phyloP scores from a whole-genome alignment of 2,888 invertebrate species.

The Amblyteles armatorius region DNA sequence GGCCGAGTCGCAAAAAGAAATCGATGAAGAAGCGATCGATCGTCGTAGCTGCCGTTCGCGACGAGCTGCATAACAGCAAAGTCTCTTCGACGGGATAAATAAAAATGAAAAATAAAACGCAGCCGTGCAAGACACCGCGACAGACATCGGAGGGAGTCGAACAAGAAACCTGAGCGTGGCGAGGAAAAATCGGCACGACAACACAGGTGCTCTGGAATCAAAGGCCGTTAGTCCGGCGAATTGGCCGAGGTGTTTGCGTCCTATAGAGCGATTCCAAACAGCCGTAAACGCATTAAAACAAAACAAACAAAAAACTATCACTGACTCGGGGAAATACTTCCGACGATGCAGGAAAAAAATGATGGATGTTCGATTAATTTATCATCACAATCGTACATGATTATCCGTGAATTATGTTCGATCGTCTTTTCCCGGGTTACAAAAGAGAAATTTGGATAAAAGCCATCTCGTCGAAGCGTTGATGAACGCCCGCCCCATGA shows the following conservation, averaged over 20 bases:
- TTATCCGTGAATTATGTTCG: background rate
- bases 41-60: slow-evolving; percentile 56
- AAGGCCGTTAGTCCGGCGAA: slow-evolving; percentile 30
- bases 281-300: background rate
- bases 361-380: background rate
- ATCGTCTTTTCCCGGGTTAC: too few species aligned
- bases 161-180: slow-evolving; percentile 14
- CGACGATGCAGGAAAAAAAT: background rate
- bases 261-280: background rate
- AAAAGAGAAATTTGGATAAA: too few species aligned
- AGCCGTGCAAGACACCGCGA: slow-evolving; percentile 24
- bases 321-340: background rate
- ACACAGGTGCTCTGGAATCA: slow-evolving; percentile 32
- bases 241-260: slow-evolving; percentile 30
- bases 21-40: slow-evolving; percentile 60
- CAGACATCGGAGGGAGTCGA: slow-evolving; percentile 7
- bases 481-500: background rate
- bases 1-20: slow-evolving; percentile 62
- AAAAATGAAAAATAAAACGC: slow-evolving; percentile 1
- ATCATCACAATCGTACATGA: background rate
- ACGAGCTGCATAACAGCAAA: slow-evolving; percentile 63
- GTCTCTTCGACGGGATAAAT: slow-evolving; percentile 72
- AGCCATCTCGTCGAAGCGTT: background rate
- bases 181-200: slow-evolving; percentile 15
- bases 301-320: background rate